Base-by-base conservation (phyloP, 2,113 vertebrate genomes). In the Myrmophylax atrothorax region DNA sequence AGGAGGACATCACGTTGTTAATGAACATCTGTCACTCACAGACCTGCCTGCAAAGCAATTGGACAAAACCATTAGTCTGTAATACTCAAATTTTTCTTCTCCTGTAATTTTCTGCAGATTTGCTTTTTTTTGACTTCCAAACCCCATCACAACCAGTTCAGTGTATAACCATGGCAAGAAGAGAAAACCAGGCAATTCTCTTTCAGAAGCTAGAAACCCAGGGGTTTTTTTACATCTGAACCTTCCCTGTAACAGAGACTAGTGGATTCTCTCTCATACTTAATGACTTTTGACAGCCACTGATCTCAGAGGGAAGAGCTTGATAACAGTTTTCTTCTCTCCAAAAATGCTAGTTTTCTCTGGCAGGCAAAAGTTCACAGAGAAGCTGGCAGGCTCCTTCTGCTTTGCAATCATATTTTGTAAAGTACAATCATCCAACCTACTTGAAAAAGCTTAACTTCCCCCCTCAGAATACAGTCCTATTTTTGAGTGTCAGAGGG, bases 61-160 rank as follows among this genome's bases (percentile, higher is more conserved):
- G 90, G 94, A 78, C 58, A 23, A 88, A 97, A 91, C 84, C 94
- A 95, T 97, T 97, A 97, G 94, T 78, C 96, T 97, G 85, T 96
- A 98, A 98, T 98, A 98, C 97, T 97, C 86, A 97, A 98, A 96
- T 98, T 98, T 98, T 97, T 98, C 73, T 95, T 96, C 87, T 96
- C 81, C 94, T 97, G 85, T 98, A 98, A 98, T 98, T 98, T 98
- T 95, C 81, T 33, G 94, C 75, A 84, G 94, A 73, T 97, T 94
- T 97, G 42, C 95, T 97, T 98, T 97, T 97, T 95, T 94, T 95
- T 94, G 95, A 84, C 90, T 97, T 96, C 90, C 87, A 97, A 94
- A 98, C 96, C 81, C 60, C 79, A 95, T 94, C 75, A 59, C 62
- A 93, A 74, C 29, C 40, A 44, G 26, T 53, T 96, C 93, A 67